Evolutionary conservation across 2,888 invertebrate species (phyloP).

Genomic region (Hypselothyrea guttata): DNA sequence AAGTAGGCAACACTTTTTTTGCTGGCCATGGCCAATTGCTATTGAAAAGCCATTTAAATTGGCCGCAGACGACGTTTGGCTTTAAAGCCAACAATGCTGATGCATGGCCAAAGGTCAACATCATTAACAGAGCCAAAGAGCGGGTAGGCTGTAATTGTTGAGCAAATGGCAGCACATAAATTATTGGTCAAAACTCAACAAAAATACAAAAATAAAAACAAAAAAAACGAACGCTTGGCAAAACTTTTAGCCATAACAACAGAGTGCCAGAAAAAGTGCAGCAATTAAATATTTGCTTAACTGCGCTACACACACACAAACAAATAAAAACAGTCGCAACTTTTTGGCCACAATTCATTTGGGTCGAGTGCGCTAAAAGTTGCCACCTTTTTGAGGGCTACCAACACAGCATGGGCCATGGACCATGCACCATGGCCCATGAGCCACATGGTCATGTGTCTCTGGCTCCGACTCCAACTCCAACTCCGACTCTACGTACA

Average conservation of each 20-base stretch:
- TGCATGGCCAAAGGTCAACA: conserved; percentile 73
- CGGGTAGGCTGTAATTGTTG: conserved; percentile 67
- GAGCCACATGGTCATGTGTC: conserved; percentile 46
- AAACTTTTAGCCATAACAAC: conserved; percentile 56
- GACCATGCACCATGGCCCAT: no score
- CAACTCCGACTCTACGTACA: conserved; percentile 20
- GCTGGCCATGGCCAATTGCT: conserved; percentile 34
- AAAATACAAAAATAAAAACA: conserved; percentile 19
- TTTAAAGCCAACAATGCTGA: conserved; percentile 58
- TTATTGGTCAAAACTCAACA: conserved; percentile 78
- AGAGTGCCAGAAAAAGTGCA: conserved; percentile 74
- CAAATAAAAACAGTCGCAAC: conserved; percentile 56
- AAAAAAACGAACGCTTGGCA: conserved; percentile 49
- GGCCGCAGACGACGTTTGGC: conserved; percentile 53
- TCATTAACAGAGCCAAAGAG: conserved; percentile 57
- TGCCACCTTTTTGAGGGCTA: conserved; percentile 61
- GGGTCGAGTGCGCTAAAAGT: conserved; percentile 46
- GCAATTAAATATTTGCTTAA: conserved; percentile 81
- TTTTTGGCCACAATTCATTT: conserved; percentile 79
- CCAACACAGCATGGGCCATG: no score
- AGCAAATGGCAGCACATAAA: conserved; percentile 81
- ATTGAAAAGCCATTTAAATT: conserved; percentile 71
- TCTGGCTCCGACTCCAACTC: conserved; percentile 1
- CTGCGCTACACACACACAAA: conserved; percentile 54
- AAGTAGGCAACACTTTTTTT: conserved; percentile 63